Evolutionary conservation across 2,797 vertebrate species (phyloP).

Genomic region (Macroramphosus scolopax): DNA sequence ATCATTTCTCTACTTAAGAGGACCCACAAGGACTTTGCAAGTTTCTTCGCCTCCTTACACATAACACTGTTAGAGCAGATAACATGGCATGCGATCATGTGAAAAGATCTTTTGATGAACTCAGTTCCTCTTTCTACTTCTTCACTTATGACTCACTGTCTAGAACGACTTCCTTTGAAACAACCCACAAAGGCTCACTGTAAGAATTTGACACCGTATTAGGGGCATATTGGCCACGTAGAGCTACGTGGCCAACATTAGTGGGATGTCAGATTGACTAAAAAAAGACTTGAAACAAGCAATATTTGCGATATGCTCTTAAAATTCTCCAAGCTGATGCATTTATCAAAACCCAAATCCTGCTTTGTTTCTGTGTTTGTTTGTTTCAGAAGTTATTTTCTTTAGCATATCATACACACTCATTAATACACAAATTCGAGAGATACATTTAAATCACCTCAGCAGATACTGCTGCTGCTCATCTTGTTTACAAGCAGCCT

Average conservation of each 20-base stretch:
- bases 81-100: conserved; percentile 21
- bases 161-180: conserved; percentile 48
- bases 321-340: conserved; percentile 24
- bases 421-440: conserved; percentile 38
- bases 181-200: conserved; percentile 49
- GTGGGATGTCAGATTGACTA: conserved; percentile 37
- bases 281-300: conserved; percentile 31
- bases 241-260: conserved; percentile 20
- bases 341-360: conserved; percentile 30
- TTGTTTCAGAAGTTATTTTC: too few species aligned
- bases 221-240: conserved; percentile 37
- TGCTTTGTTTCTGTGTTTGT: conserved; percentile 39
- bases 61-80: conserved; percentile 15
- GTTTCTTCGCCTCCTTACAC: conserved; percentile 14
- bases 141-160: conserved; percentile 63
- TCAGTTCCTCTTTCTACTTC: conserved; percentile 28
- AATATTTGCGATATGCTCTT: conserved; percentile 23
- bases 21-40: conserved; percentile 17
- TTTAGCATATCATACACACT: conserved; percentile 18
- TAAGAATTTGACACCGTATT: conserved; percentile 54
- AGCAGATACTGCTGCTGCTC: conserved; percentile 31
- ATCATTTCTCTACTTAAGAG: conserved; percentile 40
- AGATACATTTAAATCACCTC: conserved; percentile 29
- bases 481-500: conserved; percentile 41
- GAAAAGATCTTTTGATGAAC: conserved; percentile 30